Conservation (phyloP, 2,113 vertebrate genomes). For the Thamnophis sirtalis region DNA sequence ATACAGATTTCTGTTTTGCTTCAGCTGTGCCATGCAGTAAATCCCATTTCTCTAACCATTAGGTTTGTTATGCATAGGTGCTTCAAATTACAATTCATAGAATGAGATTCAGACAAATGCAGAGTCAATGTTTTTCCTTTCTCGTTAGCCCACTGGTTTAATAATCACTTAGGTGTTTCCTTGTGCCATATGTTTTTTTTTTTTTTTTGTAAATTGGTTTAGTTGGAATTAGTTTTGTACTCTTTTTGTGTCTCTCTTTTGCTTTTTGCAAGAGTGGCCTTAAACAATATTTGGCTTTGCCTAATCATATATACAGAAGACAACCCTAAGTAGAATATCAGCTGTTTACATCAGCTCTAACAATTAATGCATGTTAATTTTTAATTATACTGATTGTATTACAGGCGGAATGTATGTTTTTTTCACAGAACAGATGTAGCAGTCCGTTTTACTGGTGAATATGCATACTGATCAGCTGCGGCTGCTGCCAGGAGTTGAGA, state of each 20-base stretch:
- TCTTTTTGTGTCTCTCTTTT: conserved; percentile 29
- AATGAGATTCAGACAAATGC: conserved; percentile 67
- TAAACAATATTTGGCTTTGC: conserved; percentile 80
- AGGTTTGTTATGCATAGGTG: background rate
- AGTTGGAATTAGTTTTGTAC: conserved; percentile 75
- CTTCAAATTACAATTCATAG: conserved; percentile 51
- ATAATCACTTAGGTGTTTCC: conserved; percentile 67
- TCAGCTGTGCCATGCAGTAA: background rate
- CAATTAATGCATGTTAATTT: conserved; percentile 99
- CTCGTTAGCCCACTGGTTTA: conserved; percentile 58
- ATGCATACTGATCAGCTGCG: conserved; percentile 78
- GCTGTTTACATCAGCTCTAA: conserved; percentile 92
- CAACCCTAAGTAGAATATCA: conserved; percentile 92
- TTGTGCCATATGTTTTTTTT: conserved; percentile 61
- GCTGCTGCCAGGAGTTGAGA: conserved; percentile 68
- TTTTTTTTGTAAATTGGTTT: conserved; percentile 71
- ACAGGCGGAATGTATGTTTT: conserved; percentile 85
- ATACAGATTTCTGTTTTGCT: conserved; percentile 48
- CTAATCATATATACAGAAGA: conserved; percentile 91
- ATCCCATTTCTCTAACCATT: conserved; percentile 29
- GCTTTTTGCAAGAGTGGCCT: conserved; percentile 71
- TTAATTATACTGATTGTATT: conserved; percentile 96
- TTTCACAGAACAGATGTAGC: conserved; percentile 84
- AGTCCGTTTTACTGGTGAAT: conserved; percentile 78
- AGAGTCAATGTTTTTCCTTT: conserved; percentile 62